These are phyloP conservation scores for Thalpophila matura DNA, from an alignment of 2,888 invertebrate genomes.

Conservation along the genomic window DNA sequence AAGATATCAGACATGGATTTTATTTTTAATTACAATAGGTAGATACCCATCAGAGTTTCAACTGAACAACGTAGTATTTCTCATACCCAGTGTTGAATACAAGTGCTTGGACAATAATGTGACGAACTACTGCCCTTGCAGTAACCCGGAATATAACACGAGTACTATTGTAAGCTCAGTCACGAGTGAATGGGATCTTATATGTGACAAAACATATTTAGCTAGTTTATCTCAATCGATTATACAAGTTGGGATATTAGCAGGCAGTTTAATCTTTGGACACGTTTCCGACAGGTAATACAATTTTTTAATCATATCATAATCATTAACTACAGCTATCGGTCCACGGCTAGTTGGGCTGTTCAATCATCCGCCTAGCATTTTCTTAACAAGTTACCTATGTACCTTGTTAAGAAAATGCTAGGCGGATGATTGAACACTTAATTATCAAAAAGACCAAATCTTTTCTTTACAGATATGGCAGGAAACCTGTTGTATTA, in stretches of 20 bases:
- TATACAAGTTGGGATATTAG: constrained; percentile 89
- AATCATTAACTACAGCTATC: too few species aligned
- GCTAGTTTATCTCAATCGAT: constrained; percentile 90
- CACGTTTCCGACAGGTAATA: constrained; percentile 29
- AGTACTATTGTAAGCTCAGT: constrained; percentile 89
- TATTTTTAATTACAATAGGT: constrained; percentile 84
- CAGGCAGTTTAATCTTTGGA: constrained; percentile 87
- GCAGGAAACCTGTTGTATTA: constrained; percentile 27
- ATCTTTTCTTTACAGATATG: constrained; percentile 30
- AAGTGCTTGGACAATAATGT: constrained; percentile 82
- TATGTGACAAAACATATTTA: constrained; percentile 89
- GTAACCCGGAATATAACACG: constrained; percentile 88
- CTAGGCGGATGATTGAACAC: too few species aligned
- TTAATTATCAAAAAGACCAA: too few species aligned
- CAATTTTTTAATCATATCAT: too few species aligned
- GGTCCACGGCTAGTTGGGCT: too few species aligned
- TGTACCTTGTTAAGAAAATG: too few species aligned
- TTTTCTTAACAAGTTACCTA: too few species aligned
- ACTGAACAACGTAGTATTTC: constrained; percentile 89
- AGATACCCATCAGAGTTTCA: constrained; percentile 91
- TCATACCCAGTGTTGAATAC: constrained; percentile 88
- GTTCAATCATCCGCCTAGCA: too few species aligned
- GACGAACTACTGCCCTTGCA: constrained; percentile 82
- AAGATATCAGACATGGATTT: constrained; percentile 88
- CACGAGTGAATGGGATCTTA: constrained; percentile 91